Base-by-base conservation (phyloP, 2,113 vertebrate genomes). In the Numida meleagris region DNA sequence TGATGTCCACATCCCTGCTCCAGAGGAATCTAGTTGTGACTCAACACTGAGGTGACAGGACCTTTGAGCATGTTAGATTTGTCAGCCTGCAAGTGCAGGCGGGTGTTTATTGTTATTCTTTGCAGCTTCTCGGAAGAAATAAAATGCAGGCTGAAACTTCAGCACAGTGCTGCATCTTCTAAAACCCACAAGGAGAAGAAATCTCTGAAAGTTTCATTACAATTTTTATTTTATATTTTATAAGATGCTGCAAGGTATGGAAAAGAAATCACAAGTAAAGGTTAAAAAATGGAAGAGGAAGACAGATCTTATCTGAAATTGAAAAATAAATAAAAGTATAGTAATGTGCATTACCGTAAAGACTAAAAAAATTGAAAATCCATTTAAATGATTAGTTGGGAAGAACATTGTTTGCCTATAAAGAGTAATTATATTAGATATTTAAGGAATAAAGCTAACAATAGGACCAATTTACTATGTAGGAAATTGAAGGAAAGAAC, bases 141-240 rank as follows among this genome's bases (percentile, higher is more conserved):
- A 95, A 97, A 97, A 96, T 93, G 79, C 94, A 96, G 97, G 57
- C 89, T 95, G 58, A 81, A 95, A 90, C 82, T 67, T 84, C 95
- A 78, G 50, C 70, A 88, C 84, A 27, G 61, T 27, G 78, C 43
- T 95, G 85, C 85, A 93, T 96, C 96, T 90, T 89, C 75, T 94
- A 96, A 98, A 97, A 95, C 53, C 94, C 95, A 88, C 82, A 86
- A 95, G 96, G 96, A 93, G 93, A 93, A 95, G 91, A 95, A 96
- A 90, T 67, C 70, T 88, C 96, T 97, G 95, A 97, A 97, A 97
- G 94, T 97, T 97, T 98, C 96, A 97, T 97, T 97, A 85, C 66
- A 18, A 57, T 96, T 96, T 96, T 96, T 93, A 94, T 95, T 98
- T 97, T 96, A 97, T 98, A 96, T 98, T 98, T 98, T 94, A 98